phyloP scores from a whole-genome alignment of 2,888 invertebrate genomes.

The Ecdyonurus torrentis region DNA sequence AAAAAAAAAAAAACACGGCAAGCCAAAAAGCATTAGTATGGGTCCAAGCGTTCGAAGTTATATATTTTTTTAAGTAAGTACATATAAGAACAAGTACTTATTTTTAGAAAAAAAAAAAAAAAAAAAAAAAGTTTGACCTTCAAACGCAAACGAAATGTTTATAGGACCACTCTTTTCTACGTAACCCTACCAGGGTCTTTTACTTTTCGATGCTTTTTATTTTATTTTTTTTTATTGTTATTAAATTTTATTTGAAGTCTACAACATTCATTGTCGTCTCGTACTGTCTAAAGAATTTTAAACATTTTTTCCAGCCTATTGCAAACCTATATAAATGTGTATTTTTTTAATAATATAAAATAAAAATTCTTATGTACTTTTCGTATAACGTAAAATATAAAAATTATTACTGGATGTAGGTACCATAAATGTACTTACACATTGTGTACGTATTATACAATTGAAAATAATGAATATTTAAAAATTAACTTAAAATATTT shows the following conservation, averaged over 20 bases:
- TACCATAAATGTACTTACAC: too few relatives aligned
- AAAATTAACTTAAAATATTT: too few relatives aligned
- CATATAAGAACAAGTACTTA: too few relatives aligned
- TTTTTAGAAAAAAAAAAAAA: background rate
- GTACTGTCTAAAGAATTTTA: background rate
- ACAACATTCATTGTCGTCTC: background rate
- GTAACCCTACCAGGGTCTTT: background rate
- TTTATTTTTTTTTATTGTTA: background rate
- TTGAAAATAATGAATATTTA: too few relatives aligned
- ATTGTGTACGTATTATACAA: background rate
- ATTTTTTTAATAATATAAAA: too few relatives aligned
- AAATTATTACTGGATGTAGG: too few relatives aligned
- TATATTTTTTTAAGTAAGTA: too few relatives aligned
- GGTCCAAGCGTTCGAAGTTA: too few relatives aligned
- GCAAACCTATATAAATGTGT: too few relatives aligned
- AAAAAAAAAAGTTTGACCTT: background rate
- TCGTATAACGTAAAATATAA: too few relatives aligned
- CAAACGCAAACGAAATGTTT: conserved; percentile 1
- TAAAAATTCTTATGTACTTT: too few relatives aligned
- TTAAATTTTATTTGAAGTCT: background rate
- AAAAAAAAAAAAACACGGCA: too few relatives aligned
- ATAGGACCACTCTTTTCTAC: conserved; percentile 1
- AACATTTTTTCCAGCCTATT: background rate
- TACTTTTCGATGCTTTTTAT: background rate
- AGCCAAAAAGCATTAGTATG: background rate